phyloP scores from a whole-genome alignment of 2,888 invertebrate species.

The Stratiomys singularior region DNA sequence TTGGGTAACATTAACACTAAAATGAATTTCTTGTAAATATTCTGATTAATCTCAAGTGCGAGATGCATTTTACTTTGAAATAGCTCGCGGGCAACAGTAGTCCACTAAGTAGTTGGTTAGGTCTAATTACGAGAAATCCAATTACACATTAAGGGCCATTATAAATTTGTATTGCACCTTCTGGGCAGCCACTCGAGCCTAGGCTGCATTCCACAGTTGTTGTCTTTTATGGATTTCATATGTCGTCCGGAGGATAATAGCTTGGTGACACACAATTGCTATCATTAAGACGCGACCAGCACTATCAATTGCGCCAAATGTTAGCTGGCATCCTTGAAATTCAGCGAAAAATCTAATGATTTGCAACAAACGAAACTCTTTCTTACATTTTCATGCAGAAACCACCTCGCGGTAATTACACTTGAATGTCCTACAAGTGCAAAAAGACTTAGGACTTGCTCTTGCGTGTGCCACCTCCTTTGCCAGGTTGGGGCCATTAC shows the following conservation, averaged over 20 bases:
- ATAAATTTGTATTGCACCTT: constrained; percentile 21
- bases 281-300: not conserved
- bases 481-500: too few relatives aligned
- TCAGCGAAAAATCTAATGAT: not conserved
- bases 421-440: not conserved
- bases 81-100: not conserved
- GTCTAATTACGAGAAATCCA: constrained; percentile 21
- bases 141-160: constrained; percentile 14
- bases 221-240: not conserved
- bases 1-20: constrained; percentile 29
- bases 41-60: constrained; percentile 26
- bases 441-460: not conserved
- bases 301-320: too few relatives aligned
- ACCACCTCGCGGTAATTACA: not conserved
- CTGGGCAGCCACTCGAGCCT: not conserved
- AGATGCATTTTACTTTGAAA: not conserved
- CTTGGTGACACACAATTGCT: not conserved
- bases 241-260: not conserved
- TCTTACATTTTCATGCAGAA: not conserved
- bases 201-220: not conserved
- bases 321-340: not conserved
- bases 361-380: not conserved
- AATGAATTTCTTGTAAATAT: constrained; percentile 43
- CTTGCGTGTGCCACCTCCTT: not conserved
- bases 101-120: not conserved